Conservation (phyloP, 2,797 vertebrate genomes). For the Enteromius anoplus region DNA sequence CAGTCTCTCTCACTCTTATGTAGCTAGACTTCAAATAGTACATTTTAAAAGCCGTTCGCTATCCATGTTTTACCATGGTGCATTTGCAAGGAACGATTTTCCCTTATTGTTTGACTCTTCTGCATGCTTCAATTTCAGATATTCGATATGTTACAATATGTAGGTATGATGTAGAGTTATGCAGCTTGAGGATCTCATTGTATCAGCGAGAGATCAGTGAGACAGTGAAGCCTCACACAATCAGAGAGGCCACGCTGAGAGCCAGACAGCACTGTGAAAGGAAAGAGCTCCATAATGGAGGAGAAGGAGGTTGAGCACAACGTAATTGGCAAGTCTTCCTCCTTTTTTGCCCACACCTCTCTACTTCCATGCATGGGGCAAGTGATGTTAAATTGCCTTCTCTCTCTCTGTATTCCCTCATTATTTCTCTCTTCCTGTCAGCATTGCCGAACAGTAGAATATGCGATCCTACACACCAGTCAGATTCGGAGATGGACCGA, state of each 20-base stretch:
- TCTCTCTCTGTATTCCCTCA: constrained; percentile 55
- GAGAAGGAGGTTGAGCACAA: constrained; percentile 42
- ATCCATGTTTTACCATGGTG: constrained; percentile 5
- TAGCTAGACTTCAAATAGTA: background rate
- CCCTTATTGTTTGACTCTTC: constrained; percentile 1
- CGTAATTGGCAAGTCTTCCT: constrained; percentile 71
- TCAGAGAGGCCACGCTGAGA: constrained; percentile 32
- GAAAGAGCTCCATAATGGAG: constrained; percentile 44
- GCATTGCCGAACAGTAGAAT: constrained; percentile 66
- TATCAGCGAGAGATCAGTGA: constrained; percentile 35
- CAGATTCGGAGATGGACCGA: constrained; percentile 56
- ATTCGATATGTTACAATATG: background rate
- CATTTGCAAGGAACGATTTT: background rate
- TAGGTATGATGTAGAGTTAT: constrained; percentile 25
- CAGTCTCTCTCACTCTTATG: background rate
- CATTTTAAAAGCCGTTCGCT: background rate
- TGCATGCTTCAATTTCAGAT: constrained; percentile 9
- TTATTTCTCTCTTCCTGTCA: constrained; percentile 63
- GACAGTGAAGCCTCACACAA: constrained; percentile 37
- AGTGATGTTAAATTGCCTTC: constrained; percentile 71
- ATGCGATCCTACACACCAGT: constrained; percentile 58
- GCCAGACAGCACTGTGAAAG: constrained; percentile 44
- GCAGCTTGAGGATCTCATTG: constrained; percentile 38
- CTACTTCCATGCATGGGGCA: constrained; percentile 61
- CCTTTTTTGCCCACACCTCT: constrained; percentile 44